phyloP scores from a whole-genome alignment of 2,888 invertebrate genomes.

The Andrena flavipes region DNA sequence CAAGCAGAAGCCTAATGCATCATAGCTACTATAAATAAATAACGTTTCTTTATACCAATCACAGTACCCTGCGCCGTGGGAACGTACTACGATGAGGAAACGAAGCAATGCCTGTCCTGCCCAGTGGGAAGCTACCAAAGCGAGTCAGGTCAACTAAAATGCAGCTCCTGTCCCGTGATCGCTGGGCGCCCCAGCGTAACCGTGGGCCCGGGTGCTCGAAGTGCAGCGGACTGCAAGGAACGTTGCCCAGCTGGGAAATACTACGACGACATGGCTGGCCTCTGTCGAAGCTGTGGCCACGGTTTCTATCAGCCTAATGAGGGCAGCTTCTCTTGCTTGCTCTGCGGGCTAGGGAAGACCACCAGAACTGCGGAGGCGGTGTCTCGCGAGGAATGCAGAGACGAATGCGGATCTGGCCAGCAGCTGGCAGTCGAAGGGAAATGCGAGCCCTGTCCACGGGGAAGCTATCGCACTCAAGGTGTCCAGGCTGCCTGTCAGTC shows the following conservation, averaged over 20 bases:
- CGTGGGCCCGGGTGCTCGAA: slow-evolving; percentile 93
- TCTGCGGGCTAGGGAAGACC: slow-evolving; percentile 96
- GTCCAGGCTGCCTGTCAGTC: slow-evolving; percentile 94
- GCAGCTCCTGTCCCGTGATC: slow-evolving; percentile 95
- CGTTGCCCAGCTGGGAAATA: slow-evolving; percentile 96
- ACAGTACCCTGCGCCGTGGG: slow-evolving; percentile 96
- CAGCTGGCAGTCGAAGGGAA: slow-evolving; percentile 94
- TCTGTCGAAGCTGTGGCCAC: slow-evolving; percentile 96
- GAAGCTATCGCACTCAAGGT: slow-evolving; percentile 94
- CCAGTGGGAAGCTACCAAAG: slow-evolving; percentile 97
- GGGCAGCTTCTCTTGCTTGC: slow-evolving; percentile 94
- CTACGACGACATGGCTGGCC: slow-evolving; percentile 94
- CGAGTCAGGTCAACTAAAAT: slow-evolving; percentile 95
- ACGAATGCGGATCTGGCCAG: slow-evolving; percentile 95
- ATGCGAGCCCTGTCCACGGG: slow-evolving; percentile 96
- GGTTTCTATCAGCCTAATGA: slow-evolving; percentile 97
- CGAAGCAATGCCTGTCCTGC: slow-evolving; percentile 93
- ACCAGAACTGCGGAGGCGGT: slow-evolving; percentile 96
- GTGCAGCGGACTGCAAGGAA: slow-evolving; percentile 96
- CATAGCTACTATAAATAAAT: not conserved
- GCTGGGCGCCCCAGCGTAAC: slow-evolving; percentile 96
- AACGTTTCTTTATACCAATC: slow-evolving; percentile 45
- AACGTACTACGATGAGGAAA: slow-evolving; percentile 92
- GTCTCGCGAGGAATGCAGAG: slow-evolving; percentile 94
- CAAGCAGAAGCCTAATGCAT: not conserved